Conservation (phyloP, 1,140 invertebrate species). For the Apis florea region DNA sequence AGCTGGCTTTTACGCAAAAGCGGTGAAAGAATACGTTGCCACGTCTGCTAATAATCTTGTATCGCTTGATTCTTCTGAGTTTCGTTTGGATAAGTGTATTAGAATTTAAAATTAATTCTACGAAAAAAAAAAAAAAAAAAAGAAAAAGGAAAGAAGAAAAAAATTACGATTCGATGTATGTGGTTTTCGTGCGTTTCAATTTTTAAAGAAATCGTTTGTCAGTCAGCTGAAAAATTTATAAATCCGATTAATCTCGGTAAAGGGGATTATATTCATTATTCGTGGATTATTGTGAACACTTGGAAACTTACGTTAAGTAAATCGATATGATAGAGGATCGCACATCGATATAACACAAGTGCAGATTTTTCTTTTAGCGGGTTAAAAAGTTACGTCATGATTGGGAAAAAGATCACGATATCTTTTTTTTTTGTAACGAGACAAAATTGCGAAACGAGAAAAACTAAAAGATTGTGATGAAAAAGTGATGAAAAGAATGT, state of each 20-base stretch:
- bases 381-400: not conserved
- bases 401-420: not conserved
- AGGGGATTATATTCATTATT: conserved; percentile 20
- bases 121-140: too few relatives aligned
- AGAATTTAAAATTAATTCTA: too few relatives aligned
- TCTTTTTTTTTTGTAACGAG: not conserved
- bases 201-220: not conserved
- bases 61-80: too few relatives aligned
- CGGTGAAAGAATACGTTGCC: too few relatives aligned
- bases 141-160: too few relatives aligned
- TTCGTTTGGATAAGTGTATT: too few relatives aligned
- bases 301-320: not conserved
- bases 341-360: not conserved
- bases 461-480: not conserved
- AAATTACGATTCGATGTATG: not conserved
- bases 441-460: not conserved
- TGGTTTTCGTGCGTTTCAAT: not conserved
- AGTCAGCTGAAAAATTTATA: not conserved
- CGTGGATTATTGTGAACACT: conserved; percentile 5
- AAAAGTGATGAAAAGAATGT: too few relatives aligned
- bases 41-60: too few relatives aligned
- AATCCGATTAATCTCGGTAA: conserved; percentile 14
- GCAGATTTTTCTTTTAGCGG: not conserved
- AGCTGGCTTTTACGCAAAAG: too few relatives aligned
- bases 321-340: not conserved